phyloP scores from a whole-genome alignment of 2,888 invertebrate species.

The Athalia circularis region DNA sequence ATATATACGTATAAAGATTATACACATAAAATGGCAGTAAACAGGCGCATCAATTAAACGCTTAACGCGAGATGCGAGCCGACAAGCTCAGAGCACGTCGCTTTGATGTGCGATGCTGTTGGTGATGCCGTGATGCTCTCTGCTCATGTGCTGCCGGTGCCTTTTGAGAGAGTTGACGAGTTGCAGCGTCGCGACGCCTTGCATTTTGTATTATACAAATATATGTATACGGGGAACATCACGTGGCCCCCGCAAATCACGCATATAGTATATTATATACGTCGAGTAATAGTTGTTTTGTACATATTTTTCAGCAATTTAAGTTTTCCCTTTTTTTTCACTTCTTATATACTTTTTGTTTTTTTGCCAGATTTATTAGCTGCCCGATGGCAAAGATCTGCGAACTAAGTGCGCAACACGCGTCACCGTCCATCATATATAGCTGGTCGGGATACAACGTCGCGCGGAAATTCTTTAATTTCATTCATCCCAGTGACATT shows the following conservation, averaged over 20 bases:
- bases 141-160: not conserved
- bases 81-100: constrained; percentile 26
- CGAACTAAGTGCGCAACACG: constrained; percentile 45
- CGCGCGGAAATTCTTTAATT: constrained; percentile 29
- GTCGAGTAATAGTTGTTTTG: constrained; percentile 22
- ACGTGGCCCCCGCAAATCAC: not conserved
- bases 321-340: constrained; percentile 35
- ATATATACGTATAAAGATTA: not conserved
- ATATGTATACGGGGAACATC: not conserved
- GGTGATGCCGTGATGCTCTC: not conserved
- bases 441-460: no score
- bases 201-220: constrained; percentile 1
- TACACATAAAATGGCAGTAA: constrained; percentile 34
- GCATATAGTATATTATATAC: not conserved
- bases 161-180: constrained; percentile 1
- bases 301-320: constrained; percentile 2
- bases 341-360: constrained; percentile 8
- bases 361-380: constrained; percentile 42
- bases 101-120: not conserved
- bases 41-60: constrained; percentile 40
- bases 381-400: constrained; percentile 38
- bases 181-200: not conserved
- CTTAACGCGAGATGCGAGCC: constrained; percentile 26
- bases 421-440: constrained; percentile 39
- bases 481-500: constrained; percentile 19